Percentiles rank a stretch among this genome's conserved stretches.
These are phyloP conservation scores for Penaeus japonicus DNA, from an alignment of 1,140 invertebrate genomes.

Conservation along the genomic window DNA sequence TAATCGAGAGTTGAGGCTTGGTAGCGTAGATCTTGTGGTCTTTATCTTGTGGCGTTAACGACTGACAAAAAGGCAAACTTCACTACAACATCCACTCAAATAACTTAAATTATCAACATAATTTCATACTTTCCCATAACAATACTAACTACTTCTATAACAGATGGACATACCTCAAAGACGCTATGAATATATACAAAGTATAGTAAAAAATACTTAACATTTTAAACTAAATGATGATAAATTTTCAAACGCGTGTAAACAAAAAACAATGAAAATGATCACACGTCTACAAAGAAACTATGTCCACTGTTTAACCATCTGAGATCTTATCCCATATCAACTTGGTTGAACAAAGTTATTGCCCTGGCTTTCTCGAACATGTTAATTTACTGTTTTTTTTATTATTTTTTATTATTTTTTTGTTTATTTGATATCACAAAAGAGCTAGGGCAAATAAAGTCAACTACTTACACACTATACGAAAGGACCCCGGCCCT, in stretches of 20 bases:
- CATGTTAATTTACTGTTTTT: neutral
- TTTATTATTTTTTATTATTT: neutral
- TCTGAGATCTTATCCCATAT: conserved; percentile 44
- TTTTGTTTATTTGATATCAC: neutral
- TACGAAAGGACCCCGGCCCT: conserved; percentile 35
- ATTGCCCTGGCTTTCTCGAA: conserved; percentile 25
- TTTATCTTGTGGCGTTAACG: no score
- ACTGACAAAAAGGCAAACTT: neutral
- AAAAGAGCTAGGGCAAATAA: conserved; percentile 14
- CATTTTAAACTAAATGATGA: neutral
- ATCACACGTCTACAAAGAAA: conserved; percentile 11
- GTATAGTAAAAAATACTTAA: neutral
- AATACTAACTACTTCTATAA: conserved; percentile 23
- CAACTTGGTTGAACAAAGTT: conserved; percentile 27
- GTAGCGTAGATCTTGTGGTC: no score
- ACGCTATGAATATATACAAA: neutral
- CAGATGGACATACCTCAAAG: conserved; percentile 33
- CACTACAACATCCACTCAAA: neutral
- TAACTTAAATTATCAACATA: conserved; percentile 20
- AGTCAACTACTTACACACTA: conserved; percentile 47
- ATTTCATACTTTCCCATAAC: conserved; percentile 13
- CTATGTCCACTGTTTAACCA: conserved; percentile 36
- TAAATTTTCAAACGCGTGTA: no score
- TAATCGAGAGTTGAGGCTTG: no score
- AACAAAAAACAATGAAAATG: neutral